Evolutionary conservation across 1,140 invertebrate species (phyloP), one percentile per base, ranked within the genome.

Genomic region (Saccostrea cuccullata): DNA sequence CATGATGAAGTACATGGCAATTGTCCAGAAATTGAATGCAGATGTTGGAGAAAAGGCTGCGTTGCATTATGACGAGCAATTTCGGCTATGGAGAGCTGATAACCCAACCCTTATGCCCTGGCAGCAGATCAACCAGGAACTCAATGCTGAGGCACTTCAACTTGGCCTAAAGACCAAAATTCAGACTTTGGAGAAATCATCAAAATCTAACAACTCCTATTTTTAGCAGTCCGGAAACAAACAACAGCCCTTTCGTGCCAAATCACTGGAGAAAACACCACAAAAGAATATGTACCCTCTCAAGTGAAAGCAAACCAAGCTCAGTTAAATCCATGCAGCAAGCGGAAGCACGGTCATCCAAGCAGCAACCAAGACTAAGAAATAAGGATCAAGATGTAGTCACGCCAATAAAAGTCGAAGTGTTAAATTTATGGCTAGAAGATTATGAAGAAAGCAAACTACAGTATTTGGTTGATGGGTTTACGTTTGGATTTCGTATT

Each of bases 41-140:
- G 13, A 77, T 77, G 70, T 77, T 26, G 70, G 70, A 20, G 36
- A 26, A 26, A 77, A 77, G 70, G 70, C 70, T 2, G 70, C 83
- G 6, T 47, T 85, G 15, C 20, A 85, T 64, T 85, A 85, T 85
- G 84, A 85, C 20, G 84, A 85, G n/a, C 60, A 85, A 36, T 85
- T 85, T 47, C 40, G 40, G 6, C 40, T 47, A 6, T 85, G 84
- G 84, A 60, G 84, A n/a, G n/a, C 84, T 0, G 84, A 85, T 60
- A 26, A 64, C 40, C 84, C 84, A 30, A 30, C 30, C 15, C 20
- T 40, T 15, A 64, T 85, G 84, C 84, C 56, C 20, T 85, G 84
- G 84, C n/a, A 67, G 17, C 11, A 1, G 26, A 26, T 77, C 36
- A 77, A 77, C n/a, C 15, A 77, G 36, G 70, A 77, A n/a, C 15